These are phyloP conservation scores for Cassiopea xamachana DNA, from an alignment of 30 jellyfish, hydroid and myxozoan species.

Conservation along the genomic window DNA sequence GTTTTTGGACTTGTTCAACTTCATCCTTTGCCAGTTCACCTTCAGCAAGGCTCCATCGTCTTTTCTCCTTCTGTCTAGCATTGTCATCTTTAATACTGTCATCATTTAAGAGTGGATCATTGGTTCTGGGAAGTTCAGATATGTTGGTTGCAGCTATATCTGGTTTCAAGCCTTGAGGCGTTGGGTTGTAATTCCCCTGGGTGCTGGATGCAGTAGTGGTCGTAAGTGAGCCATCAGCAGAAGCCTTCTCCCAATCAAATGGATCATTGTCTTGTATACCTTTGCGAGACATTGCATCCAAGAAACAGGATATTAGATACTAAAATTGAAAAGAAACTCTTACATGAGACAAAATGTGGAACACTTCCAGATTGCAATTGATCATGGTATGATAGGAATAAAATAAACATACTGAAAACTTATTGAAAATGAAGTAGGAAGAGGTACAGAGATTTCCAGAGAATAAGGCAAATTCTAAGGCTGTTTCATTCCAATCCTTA, in stretches of 20 bases:
- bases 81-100: slow-evolving; percentile 88
- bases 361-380: too few species aligned
- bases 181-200: slow-evolving; percentile 77
- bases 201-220: slow-evolving; percentile 95
- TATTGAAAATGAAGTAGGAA: too few species aligned
- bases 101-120: slow-evolving; percentile 77
- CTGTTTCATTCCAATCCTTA: too few species aligned
- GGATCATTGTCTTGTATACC: slow-evolving; percentile 88
- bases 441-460: too few species aligned
- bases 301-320: slow-evolving; percentile 64
- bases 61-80: slow-evolving; percentile 37
- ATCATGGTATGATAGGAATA: too few species aligned
- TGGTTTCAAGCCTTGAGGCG: slow-evolving; percentile 92
- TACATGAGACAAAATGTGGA: not conserved
- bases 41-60: slow-evolving; percentile 83
- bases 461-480: too few species aligned
- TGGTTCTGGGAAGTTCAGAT: slow-evolving; percentile 97
- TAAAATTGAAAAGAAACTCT: not conserved
- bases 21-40: slow-evolving; percentile 51
- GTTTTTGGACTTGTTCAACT: slow-evolving; percentile 2
- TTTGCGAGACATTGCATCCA: slow-evolving; percentile 88
- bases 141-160: slow-evolving; percentile 89
- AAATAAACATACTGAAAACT: too few species aligned
- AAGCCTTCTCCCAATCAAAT: slow-evolving; percentile 95
- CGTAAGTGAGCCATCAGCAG: slow-evolving; percentile 90